Evolutionary conservation across 1,140 invertebrate species (phyloP), one percentile per base, ranked within the genome.

Genomic region (Drosophila ercepeae): DNA sequence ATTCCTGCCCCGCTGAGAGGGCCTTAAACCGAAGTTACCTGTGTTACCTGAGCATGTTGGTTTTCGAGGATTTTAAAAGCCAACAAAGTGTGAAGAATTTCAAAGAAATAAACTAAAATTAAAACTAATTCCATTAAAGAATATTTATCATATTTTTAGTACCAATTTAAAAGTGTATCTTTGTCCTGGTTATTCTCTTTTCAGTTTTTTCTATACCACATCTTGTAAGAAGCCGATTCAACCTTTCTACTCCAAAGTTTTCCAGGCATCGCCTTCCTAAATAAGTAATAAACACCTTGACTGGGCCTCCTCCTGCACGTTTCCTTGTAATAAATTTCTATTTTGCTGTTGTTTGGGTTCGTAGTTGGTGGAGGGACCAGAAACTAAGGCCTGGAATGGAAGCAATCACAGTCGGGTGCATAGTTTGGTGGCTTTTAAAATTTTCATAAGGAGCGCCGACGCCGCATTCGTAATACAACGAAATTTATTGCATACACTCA

Each of bases 261-360:
- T 7, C 57, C 21, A 60, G 63, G 78, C 63, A 51, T 41, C 11
- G 63, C 46, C 57, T 50, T 48, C 48, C 53, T 83, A 83, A 83
- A 83, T 83, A 83, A 83, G 78, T 83, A 78, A 83, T 83, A 83
- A 83, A 83, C 78, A 77, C 78, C 78, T 82, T 82, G 64, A 46
- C 25, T 67, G 41, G 36, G 45, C 51, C 50, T 25, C 55, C 27
- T 25, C 46, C 23, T 44, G 42, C 81, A 75, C 75, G 60, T 49
- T 63, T 58, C 18, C 45, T 32, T 19, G 71, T 86, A 86, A 86
- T 84, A 84, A 86, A 84, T 84, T 84, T 86, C 18, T 61, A 84
- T 84, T 86, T 79, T 73, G 63, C 60, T 83, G 75, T 59, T 82
- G 74, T 61, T 65, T 53, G 14, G 36, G 14, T 0, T 44, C 53